These are phyloP conservation scores for Neoniphon sammara DNA, from an alignment of 2,797 vertebrate genomes.

Conservation along the genomic window DNA sequence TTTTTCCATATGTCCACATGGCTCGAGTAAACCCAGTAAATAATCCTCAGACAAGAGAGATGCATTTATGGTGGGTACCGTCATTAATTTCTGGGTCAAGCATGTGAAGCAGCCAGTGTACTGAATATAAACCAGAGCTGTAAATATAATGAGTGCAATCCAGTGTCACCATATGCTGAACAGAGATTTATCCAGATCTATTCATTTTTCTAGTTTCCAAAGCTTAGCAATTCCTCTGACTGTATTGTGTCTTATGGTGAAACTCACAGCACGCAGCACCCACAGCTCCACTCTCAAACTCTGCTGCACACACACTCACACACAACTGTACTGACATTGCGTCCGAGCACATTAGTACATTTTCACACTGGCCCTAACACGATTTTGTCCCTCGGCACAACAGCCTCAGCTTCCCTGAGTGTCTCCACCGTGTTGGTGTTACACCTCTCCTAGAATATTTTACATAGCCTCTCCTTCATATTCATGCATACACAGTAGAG, in stretches of 20 bases:
- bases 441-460: conserved; percentile 23
- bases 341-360: conserved; percentile 38
- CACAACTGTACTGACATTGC: neutral
- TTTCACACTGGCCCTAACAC: conserved; percentile 29
- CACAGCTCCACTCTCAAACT: neutral
- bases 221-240: neutral
- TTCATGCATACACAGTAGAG: conserved; percentile 2
- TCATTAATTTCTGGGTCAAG: neutral
- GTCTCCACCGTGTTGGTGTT: conserved; percentile 25
- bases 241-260: conserved; percentile 7
- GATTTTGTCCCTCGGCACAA: conserved; percentile 46
- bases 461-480: conserved; percentile 7
- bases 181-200: conserved; percentile 1
- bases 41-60: neutral
- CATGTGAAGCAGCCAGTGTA: neutral
- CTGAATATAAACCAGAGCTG: conserved; percentile 1
- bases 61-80: too few species aligned
- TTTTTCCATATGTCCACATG: neutral
- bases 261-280: neutral
- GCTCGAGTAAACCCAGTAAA: neutral
- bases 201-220: neutral
- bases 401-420: conserved; percentile 37
- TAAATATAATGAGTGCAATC: conserved; percentile 1
- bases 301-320: neutral
- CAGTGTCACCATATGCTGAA: neutral